phyloP scores from a whole-genome alignment of 2,113 vertebrate species.

The Seriola aureovittata region DNA sequence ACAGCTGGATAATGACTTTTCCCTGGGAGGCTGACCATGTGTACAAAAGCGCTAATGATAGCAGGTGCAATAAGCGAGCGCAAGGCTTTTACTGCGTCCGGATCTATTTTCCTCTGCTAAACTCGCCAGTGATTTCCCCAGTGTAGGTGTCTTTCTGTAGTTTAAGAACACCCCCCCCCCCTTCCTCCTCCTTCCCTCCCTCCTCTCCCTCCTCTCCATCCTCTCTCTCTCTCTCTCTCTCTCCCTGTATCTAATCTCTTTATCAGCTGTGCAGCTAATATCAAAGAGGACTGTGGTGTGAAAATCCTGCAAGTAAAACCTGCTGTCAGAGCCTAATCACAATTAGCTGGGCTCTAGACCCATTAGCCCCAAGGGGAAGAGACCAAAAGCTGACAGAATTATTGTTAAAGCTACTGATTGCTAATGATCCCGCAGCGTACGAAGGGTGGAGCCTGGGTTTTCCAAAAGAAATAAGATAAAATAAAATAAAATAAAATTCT shows the following conservation, averaged over 20 bases:
- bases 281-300: constrained; percentile 76
- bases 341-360: constrained; percentile 79
- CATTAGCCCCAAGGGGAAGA: constrained; percentile 69
- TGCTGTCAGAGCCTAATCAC: constrained; percentile 79
- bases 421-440: constrained; percentile 58
- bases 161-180: constrained; percentile 71
- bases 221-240: constrained; percentile 39
- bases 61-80: constrained; percentile 81
- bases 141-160: constrained; percentile 81
- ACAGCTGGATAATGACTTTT: constrained; percentile 84
- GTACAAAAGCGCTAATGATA: constrained; percentile 84
- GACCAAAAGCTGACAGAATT: constrained; percentile 66
- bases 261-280: constrained; percentile 79
- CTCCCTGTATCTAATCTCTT: constrained; percentile 76
- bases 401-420: constrained; percentile 70
- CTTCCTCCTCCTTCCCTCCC: constrained; percentile 9
- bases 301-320: constrained; percentile 77
- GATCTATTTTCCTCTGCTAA: constrained; percentile 83
- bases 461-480: not conserved
- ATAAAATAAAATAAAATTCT: constrained; percentile 6
- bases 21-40: constrained; percentile 84
- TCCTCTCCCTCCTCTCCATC: constrained; percentile 6
- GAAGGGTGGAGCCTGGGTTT: constrained; percentile 16
- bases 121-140: constrained; percentile 83
- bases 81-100: constrained; percentile 77